A percentile compares a stretch with the other conserved stretches of the same genome.
Conservation (phyloP, 1,140 invertebrate genomes). For the Micrasema minimum region DNA sequence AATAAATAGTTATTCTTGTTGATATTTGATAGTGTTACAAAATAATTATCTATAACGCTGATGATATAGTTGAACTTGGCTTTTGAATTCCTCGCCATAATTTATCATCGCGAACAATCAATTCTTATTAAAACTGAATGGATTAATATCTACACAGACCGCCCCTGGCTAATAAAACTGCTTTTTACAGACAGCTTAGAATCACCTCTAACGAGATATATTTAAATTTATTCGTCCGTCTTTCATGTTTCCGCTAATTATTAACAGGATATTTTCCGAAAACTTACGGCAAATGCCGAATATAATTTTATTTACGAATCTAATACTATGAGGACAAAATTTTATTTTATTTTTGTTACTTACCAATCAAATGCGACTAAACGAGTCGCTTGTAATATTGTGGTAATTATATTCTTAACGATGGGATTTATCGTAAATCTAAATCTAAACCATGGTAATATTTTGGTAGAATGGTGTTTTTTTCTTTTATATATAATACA, state of each 20-base stretch:
- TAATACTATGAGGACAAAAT: too few relatives aligned
- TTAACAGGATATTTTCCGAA: constrained; percentile 7
- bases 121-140: constrained; percentile 27
- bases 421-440: too few relatives aligned
- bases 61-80: not conserved
- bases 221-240: constrained; percentile 10
- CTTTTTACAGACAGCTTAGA: constrained; percentile 11
- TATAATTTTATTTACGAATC: too few relatives aligned
- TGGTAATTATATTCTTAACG: too few relatives aligned
- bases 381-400: too few relatives aligned
- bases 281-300: too few relatives aligned
- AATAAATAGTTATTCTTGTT: too few relatives aligned
- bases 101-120: constrained; percentile 31
- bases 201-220: constrained; percentile 22
- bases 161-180: not conserved
- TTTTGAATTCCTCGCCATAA: constrained; percentile 1
- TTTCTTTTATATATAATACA: too few relatives aligned
- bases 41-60: not conserved
- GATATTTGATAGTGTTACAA: not conserved
- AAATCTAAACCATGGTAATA: too few relatives aligned
- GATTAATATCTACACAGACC: constrained; percentile 20
- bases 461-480: too few relatives aligned
- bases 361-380: too few relatives aligned
- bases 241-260: constrained; percentile 18
- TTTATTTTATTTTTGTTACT: too few relatives aligned